Evolutionary conservation across 2,797 vertebrate genomes (phyloP).

Genomic region (Pseudochirops corinnae): DNA sequence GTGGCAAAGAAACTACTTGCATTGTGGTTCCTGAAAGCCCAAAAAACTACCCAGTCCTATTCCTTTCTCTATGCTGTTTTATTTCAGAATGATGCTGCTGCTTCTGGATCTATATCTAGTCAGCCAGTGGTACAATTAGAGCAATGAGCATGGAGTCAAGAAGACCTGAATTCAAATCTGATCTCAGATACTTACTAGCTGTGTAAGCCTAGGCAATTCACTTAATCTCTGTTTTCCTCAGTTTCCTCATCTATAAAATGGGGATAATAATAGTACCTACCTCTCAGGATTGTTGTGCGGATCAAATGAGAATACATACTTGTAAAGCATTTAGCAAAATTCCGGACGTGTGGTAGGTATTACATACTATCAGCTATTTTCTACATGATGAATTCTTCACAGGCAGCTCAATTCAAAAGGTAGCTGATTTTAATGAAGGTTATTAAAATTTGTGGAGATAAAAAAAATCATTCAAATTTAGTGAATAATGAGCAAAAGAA

Average conservation of each 20-base stretch:
- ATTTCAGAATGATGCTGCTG: neutral
- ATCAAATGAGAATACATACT: neutral
- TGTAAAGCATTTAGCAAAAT: neutral
- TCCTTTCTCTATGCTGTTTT: constrained; percentile 2
- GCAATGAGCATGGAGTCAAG: neutral
- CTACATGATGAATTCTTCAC: neutral
- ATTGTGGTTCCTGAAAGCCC: neutral
- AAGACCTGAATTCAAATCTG: neutral
- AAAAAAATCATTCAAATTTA: neutral
- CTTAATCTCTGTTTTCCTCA: neutral
- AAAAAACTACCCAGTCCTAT: neutral
- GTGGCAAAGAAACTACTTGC: neutral
- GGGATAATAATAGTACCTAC: neutral
- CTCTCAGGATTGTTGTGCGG: neutral
- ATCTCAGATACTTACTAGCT: neutral
- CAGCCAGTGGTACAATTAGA: neutral
- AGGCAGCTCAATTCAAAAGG: neutral
- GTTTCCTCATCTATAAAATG: neutral
- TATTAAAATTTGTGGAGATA: neutral
- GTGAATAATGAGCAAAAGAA: neutral
- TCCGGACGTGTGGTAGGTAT: neutral
- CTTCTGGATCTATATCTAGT: neutral
- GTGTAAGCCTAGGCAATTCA: neutral
- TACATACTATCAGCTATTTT: no score
- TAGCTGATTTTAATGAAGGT: neutral